Conservation (phyloP, 1,140 invertebrate species). For the Aleiodes sp. region DNA sequence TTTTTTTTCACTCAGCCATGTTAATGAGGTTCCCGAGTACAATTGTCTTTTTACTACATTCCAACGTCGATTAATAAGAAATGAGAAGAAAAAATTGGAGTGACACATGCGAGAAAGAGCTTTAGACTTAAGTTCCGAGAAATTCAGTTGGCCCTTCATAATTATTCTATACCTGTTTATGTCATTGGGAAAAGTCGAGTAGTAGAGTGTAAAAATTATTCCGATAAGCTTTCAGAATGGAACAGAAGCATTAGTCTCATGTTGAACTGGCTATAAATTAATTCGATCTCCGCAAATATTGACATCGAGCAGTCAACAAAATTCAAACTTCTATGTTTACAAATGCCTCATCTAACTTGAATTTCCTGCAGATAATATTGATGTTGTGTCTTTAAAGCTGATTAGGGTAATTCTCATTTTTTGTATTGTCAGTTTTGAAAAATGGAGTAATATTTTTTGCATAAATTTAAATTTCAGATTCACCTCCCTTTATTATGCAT, state of each 20-base stretch:
- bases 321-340: not conserved
- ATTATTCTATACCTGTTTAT: too few relatives aligned
- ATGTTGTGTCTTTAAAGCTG: not conserved
- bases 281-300: not conserved
- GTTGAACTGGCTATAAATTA: not conserved
- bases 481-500: too few relatives aligned
- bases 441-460: too few relatives aligned
- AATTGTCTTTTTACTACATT: slow-evolving; percentile 13
- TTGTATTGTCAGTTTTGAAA: too few relatives aligned
- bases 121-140: not conserved
- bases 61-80: not conserved
- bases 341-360: not conserved
- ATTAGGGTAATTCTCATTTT: not conserved
- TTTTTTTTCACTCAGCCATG: not conserved
- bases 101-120: not conserved
- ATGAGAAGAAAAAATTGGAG: not conserved
- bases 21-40: slow-evolving; percentile 8
- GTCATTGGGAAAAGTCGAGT: too few relatives aligned
- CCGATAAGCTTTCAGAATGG: not conserved
- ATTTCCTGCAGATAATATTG: not conserved
- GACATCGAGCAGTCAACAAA: not conserved
- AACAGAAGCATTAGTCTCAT: not conserved
- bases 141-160: not conserved
- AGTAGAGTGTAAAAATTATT: too few relatives aligned
- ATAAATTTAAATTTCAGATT: too few relatives aligned